Base-by-base conservation (phyloP, 2,888 invertebrate species). In the Metellina segmentata region DNA sequence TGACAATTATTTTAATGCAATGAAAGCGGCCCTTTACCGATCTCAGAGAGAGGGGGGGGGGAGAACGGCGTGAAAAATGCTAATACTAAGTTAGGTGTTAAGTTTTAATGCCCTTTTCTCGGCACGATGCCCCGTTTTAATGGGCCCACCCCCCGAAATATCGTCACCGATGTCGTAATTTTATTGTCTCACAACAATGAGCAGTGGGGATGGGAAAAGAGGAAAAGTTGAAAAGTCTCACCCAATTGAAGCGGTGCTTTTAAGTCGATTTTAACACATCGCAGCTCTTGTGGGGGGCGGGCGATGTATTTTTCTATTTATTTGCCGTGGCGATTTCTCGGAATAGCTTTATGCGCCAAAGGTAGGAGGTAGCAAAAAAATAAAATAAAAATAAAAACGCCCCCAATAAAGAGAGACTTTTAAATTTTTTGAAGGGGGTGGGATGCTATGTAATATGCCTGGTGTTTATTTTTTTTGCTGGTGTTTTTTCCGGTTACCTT, bases 1-100 rank as follows among this genome's bases (percentile, higher is more conserved):
- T 92, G 92, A 89, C 92, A 92, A 92, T 92, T 92, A 92, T 92
- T 92, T 92, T 92, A 92, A 88, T 89, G 92, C 89, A 92, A 92
- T 92, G 92, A 92, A 92, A 89, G 89, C 83, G 81, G 51, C 53
- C 49, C 69, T 75, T 75, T 34, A 20, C 89, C 81, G 88, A 89
- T 75, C 34, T 75, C 16, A 0, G 49, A 9, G 9, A 70, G 51
- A 13, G 61, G 48, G 79, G 72, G 77, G 61, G 48, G 79, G 72
- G 77, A 61, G 81, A 20, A 52, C 13, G 34, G 77, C 87, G 87
- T 91, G 91, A 91, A 91, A 91, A 91, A 91, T 91, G 91, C 91
- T 91, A 91, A 91, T 91, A 91, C 91, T 87, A 87, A 91, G 91
- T 91, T 91, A 92, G 92, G 92, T 92, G 92, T 92, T 92, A 92